Percentiles rank a stretch among this genome's conserved stretches.
These are phyloP conservation scores for Biston betularia DNA, from an alignment of 2,888 invertebrate species.

Conservation along the genomic window DNA sequence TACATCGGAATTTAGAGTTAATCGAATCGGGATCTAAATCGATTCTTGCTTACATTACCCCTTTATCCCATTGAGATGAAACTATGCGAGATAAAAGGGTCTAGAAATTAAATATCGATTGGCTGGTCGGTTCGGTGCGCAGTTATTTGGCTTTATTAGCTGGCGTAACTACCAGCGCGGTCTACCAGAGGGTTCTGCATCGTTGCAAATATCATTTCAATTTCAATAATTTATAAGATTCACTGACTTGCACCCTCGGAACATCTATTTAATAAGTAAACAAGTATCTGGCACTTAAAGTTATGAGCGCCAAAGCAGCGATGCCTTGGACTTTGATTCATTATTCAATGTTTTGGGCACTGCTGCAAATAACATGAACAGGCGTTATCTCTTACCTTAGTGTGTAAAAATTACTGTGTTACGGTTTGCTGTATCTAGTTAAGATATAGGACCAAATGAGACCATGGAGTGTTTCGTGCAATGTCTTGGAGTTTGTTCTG, in stretches of 20 bases:
- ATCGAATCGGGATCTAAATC: conserved; percentile 7
- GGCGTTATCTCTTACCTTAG: too few relatives aligned
- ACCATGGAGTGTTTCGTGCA: too few relatives aligned
- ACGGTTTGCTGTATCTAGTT: too few relatives aligned
- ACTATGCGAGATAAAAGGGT: conserved; percentile 48
- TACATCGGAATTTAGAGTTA: neutral
- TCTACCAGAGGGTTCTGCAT: conserved; percentile 74
- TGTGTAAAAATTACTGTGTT: too few relatives aligned
- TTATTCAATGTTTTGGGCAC: too few relatives aligned
- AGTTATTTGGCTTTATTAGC: conserved; percentile 71
- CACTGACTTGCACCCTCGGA: conserved; percentile 66
- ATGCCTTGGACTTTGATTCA: too few relatives aligned
- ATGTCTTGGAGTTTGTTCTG: too few relatives aligned
- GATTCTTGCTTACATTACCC: conserved; percentile 25
- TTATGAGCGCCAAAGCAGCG: neutral
- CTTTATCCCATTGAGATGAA: conserved; percentile 51
- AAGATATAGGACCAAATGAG: too few relatives aligned
- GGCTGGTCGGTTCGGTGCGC: conserved; percentile 46
- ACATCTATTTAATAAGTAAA: conserved; percentile 33
- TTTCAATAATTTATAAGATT: conserved; percentile 73
- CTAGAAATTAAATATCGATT: conserved; percentile 70
- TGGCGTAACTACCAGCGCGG: conserved; percentile 58
- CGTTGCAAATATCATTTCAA: conserved; percentile 67
- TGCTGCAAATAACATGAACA: too few relatives aligned
- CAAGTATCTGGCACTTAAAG: conserved; percentile 20